Base-by-base conservation (phyloP, 2,113 vertebrate genomes). In the Coptodon bakossiorum region DNA sequence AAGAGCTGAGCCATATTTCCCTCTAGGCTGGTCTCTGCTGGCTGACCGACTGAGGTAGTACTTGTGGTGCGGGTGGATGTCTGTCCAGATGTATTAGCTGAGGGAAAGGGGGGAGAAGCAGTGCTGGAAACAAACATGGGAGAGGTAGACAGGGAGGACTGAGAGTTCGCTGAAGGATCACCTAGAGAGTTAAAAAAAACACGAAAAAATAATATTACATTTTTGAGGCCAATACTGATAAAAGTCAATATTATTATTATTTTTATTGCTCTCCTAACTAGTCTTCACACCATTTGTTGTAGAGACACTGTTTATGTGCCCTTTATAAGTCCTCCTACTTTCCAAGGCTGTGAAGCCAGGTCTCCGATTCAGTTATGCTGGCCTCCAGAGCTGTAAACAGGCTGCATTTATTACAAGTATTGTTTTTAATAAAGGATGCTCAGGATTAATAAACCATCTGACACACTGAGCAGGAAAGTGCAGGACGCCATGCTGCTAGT, bases 11-110 rank as follows among this genome's bases (percentile, higher is more conserved):
- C 90, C 71, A 96, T 3, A 0, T 93, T 94, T 1, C 83, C 91
- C 52, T 92, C 94, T 3, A 86, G 88, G 71, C 83, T 3, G 45
- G 95, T 90, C 6, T 90, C 96, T 85, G 93, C 89, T 40, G 96
- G 88, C 73, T 93, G 95, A 2, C 89, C 91, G 22, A 80, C 13
- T 7, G 95, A 94, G 1, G 96, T 86, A 6, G 96, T 95, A 80
- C 95, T 96, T 31, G 96, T 96, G 3, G 96, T 96, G 89, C 93
- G 95, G 83, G 96, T 95, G 68, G 96, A 93, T 6, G 95, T 95
- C 81, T 93, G 94, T 34, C 91, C 92, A 3, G 93, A 92, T 1
- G 96, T 95, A 66, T 94, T 96, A 81, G 96, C 91, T 22, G 96
- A 91, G 5, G 95, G 86, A 38, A 91, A 88, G 4, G 93, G 88